phyloP scores from a whole-genome alignment of 2,113 vertebrate species.

The Indicator indicator region DNA sequence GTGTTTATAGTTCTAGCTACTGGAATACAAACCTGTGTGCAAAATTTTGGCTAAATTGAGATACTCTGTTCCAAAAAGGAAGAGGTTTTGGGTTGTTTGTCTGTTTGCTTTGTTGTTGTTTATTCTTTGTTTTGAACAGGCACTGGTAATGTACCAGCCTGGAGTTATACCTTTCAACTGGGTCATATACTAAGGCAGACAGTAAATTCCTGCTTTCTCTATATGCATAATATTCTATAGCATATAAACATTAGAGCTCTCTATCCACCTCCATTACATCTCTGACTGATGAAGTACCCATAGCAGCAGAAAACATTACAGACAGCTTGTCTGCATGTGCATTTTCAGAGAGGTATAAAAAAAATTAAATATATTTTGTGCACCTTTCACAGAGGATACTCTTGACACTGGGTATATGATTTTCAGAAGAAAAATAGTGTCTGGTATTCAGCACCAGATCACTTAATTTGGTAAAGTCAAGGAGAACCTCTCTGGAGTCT shows the following conservation, averaged over 20 bases:
- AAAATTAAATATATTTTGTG: background rate
- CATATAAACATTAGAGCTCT: background rate
- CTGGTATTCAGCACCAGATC: background rate
- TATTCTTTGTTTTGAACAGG: background rate
- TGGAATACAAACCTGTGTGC: background rate
- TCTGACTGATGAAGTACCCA: background rate
- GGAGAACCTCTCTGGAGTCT: background rate
- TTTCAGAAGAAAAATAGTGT: background rate
- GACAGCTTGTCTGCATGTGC: rapidly evolving
- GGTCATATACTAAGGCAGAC: background rate
- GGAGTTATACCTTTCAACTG: background rate
- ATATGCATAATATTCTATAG: background rate
- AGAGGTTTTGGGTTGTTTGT: background rate
- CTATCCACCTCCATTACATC: background rate
- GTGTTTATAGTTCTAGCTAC: background rate
- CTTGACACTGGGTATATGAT: background rate
- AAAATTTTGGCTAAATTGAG: background rate
- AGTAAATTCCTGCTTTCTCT: background rate
- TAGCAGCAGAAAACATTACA: background rate
- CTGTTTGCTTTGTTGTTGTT: background rate
- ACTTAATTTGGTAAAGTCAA: background rate
- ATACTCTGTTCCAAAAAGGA: background rate
- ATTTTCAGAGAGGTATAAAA: background rate
- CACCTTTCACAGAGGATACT: too few relatives aligned
- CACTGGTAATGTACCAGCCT: background rate